phyloP scores from a whole-genome alignment of 2,797 vertebrate genomes.

The Melanogrammus aeglefinus region DNA sequence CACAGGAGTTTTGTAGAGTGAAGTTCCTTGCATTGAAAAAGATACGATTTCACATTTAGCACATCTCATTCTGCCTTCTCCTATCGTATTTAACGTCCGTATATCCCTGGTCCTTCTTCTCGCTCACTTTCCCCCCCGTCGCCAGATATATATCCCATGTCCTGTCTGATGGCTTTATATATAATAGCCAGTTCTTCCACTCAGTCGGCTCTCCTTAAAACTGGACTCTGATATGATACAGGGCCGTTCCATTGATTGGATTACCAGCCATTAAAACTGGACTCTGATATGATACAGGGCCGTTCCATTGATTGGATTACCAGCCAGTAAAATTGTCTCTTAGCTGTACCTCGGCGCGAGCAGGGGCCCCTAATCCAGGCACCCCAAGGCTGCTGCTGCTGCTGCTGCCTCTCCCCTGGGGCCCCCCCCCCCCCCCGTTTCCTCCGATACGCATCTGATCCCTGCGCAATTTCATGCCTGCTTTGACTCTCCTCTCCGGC shows the following conservation, averaged over 20 bases:
- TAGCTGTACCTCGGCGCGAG: slow-evolving; percentile 72
- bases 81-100: slow-evolving; percentile 11
- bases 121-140: slow-evolving; percentile 8
- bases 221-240: slow-evolving; percentile 76
- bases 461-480: slow-evolving; percentile 82
- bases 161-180: slow-evolving; percentile 69
- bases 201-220: slow-evolving; percentile 65
- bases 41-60: not conserved
- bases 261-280: slow-evolving; percentile 77
- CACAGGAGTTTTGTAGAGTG: not conserved
- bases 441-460: slow-evolving; percentile 77
- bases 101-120: slow-evolving; percentile 5
- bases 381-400: slow-evolving; percentile 49
- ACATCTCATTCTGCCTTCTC: slow-evolving; percentile 13
- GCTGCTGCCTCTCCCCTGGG: slow-evolving; percentile 57
- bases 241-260: slow-evolving; percentile 82
- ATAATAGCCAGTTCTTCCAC: slow-evolving; percentile 67
- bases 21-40: slow-evolving; percentile 21
- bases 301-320: slow-evolving; percentile 85
- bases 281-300: slow-evolving; percentile 77
- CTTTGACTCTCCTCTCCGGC: slow-evolving; percentile 77
- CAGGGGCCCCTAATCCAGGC: slow-evolving; percentile 73
- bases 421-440: slow-evolving; percentile 48
- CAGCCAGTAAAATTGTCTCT: slow-evolving; percentile 84
- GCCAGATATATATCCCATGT: slow-evolving; percentile 21